Base-by-base conservation (phyloP, 2,797 vertebrate genomes). In the Poecilia picta region DNA sequence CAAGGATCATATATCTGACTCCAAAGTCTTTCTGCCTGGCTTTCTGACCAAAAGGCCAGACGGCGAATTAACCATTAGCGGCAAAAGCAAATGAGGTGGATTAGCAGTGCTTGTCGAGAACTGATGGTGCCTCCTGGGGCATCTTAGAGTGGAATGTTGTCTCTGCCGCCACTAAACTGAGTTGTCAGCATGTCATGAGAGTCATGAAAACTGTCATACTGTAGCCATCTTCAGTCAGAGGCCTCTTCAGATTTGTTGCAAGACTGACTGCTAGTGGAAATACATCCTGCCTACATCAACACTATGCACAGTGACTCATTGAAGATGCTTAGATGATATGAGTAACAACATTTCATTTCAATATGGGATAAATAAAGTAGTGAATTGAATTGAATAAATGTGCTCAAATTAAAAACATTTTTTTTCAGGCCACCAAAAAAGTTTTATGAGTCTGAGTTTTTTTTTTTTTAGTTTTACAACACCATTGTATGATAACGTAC, bases 221-320 rank as follows among this genome's bases (percentile, higher is more conserved):
- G 55, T 28, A 31, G n/a, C 11, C 28, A 11, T 59, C n/a, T 59
- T 31, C 55, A 59, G 55, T 59, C 55, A 59, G 55, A 31, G 5
- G 55, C 55, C 55, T 59, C 55, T 31, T 59, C n/a, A 59, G 55
- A 31, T 59, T 59, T 59, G 55, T 31, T 59, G 55, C 55, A 59
- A 59, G 25, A 28, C 25, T 28, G n/a, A 59, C 55, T 59, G 25
- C 25, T 59, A 28, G 12, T 13, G 28, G 25, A 15, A 13, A 28
- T 31, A 12, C 55, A 5, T 59, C n/a, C 12, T 31, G 5, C n/a
- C n/a, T 13, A 28, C 10, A 5, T 3, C 23, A 57, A 13, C 55
- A 28, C 55, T 5, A 28, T 57, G 25, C 55, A 31, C 51, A 25
- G 51, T 57, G 55, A 28, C n/a, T 57, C 4, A 3, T 3, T 53